Conservation (phyloP, 2,113 vertebrate genomes). For the Percopsis transmontana region DNA sequence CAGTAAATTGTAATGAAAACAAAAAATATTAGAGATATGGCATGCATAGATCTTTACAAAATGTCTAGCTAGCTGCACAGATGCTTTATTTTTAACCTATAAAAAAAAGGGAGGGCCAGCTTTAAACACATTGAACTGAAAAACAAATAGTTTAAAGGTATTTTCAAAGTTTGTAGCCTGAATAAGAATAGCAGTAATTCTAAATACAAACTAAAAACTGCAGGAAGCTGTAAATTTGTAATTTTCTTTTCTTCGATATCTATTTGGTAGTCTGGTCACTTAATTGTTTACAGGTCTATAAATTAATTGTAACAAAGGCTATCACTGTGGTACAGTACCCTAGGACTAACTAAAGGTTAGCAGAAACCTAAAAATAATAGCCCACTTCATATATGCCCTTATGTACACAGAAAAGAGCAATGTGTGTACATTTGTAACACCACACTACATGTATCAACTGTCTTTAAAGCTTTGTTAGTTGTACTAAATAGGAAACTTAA, state of each 20-base stretch:
- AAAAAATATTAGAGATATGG: constrained; percentile 45
- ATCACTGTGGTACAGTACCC: neutral
- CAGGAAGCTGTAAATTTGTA: too few relatives aligned
- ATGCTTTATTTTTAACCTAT: neutral
- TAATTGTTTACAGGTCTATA: constrained; percentile 13
- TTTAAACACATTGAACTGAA: constrained; percentile 3
- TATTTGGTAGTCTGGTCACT: constrained; percentile 19
- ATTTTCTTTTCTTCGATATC: neutral
- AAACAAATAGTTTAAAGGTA: constrained; percentile 33
- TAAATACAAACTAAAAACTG: neutral
- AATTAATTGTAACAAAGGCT: constrained; percentile 18
- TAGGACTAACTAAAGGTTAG: neutral
- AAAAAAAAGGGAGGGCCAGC: constrained; percentile 3
- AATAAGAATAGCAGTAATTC: constrained; percentile 25
- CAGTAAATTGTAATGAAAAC: constrained; percentile 6
- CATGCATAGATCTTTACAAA: constrained; percentile 78
- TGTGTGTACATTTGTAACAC: constrained; percentile 30
- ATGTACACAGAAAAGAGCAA: constrained; percentile 9
- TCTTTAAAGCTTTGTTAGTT: constrained; percentile 47
- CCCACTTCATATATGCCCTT: constrained; percentile 3
- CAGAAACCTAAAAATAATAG: constrained; percentile 7
- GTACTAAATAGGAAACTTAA: constrained; percentile 9
- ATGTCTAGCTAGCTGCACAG: constrained; percentile 47
- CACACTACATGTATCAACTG: constrained; percentile 19
- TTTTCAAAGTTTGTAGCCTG: constrained; percentile 14